Evolutionary conservation across 2,113 vertebrate genomes (phyloP), one percentile per base, ranked within the genome.

Genomic region (Chionis minor): DNA sequence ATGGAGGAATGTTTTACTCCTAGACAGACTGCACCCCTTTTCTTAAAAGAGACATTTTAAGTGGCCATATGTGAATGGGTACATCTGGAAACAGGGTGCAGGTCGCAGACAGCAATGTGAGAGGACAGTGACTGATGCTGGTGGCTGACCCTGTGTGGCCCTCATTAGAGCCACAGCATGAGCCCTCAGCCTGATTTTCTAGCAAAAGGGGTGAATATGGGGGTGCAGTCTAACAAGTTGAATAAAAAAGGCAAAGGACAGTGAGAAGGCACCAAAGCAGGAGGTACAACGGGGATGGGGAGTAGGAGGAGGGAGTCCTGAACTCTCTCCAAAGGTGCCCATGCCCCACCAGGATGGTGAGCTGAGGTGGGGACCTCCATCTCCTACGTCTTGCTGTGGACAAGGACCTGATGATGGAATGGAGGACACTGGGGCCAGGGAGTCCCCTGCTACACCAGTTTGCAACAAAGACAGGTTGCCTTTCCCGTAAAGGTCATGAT

Each of bases 311-410:
- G 28, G 45, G 14, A 62, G 12, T 55, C 16, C 40, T 1, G 8
- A 45, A 13, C 7, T 65, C 28, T 35, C 58, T 72, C 42, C 47
- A 44, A 47, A 88, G n/a, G 24, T 5, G 2, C 63, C 33, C 10
- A 10, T 30, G 16, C 8, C 22, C 51, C 32, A 71, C 8, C 44
- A 86, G 28, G 9, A 61, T 0, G 0, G 21, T 11, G 5, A 45
- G 6, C 4, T 0, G 1, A 14, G 8, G 8, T 47, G 14, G 18
- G 8, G 6, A 3, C 28, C 7, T 14, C 28, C 27, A 51, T n/a
- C 35, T 56, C 47, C 52, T 67, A 9, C 26, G 78, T 56, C 35
- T 49, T 62, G 11, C 20, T 79, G 40, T 5, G 6, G 28, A 23
- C 27, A 58, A 27, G 27, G 42, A 58, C 42, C 42, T 81, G 42